Evolutionary conservation across 2,113 vertebrate genomes (phyloP), one percentile per base, ranked within the genome.

Genomic region (Gila orcuttii): DNA sequence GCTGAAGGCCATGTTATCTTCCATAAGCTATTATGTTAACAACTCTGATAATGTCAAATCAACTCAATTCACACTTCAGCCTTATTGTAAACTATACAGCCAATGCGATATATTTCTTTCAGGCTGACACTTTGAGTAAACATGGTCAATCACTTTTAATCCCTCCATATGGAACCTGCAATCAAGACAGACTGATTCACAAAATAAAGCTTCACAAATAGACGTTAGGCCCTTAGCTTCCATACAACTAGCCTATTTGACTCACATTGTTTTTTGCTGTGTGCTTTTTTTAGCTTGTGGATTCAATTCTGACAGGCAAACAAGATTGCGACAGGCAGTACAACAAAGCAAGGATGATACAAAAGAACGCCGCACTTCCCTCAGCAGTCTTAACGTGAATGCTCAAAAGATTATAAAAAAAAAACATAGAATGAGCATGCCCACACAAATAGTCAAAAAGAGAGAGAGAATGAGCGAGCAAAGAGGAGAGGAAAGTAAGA

Each of bases 381-480:
- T 69, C 42, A 9, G 84, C 74, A 73, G 86, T 64, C 69, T 75
- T 75, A 47, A 36, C 33, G 39, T 79, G 64, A 87, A 19, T 71
- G 50, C 81, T 87, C 64, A 13, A 73, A 83, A 84, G 42, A 42
- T 42, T 2, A 86, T 71, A 62, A 76, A 64, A 21, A 79, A 10
- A 71, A 86, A 59, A 73, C 33, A 71, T 62, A 76, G 55, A 55
- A 68, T 60, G 60, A 68, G 85, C 82, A 83, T 80, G 82, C 88
- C 87, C 77, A 87, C 68, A 83, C 73, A 78, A 17, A 79, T 7
- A 79, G 71, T 85, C 74, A 85, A 25, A 55, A 59, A 75, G 42
- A 86, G 85, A 75, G 79, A 66, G 60, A 33, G 52, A 59, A n/a
- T 25, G 68, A 57, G 47, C 9, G 6, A 75, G 64, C 68, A 60